Base-by-base conservation (phyloP, 2,797 vertebrate species). In the Acanthurus leucopareius region DNA sequence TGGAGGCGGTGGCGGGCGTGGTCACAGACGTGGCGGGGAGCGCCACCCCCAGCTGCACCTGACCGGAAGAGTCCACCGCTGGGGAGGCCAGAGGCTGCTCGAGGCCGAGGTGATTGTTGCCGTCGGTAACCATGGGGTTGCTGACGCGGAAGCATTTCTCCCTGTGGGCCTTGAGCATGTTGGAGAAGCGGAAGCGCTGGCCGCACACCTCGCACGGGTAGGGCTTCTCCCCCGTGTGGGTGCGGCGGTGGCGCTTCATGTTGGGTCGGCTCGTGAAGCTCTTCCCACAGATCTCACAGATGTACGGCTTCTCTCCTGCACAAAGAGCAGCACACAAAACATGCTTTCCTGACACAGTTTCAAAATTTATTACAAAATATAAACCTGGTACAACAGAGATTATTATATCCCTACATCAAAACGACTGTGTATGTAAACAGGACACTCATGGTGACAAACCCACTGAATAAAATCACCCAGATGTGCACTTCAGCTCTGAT, bases 251-350 rank as follows among this genome's bases (percentile, higher is more conserved):
- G 17, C 98, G 95, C 91, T 99, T 99, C 98, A 99, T 99, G 95
- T 99, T 99, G 86, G 98, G 98, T 25, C 98, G 96, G 88, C 98
- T 99, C 62, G 98, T 99, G 96, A 99, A 99, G 92, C 98, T 99
- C 93, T 99, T 99, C 58, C 98, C 98, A 0, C 97, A 99, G 94
- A 99, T 98, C 94, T 99, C 97, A 3, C 98, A 99, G 93, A 99
- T 99, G 86, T 98, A 99, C 9, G 98, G 98, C 91, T 99, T 99
- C 93, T 99, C 98, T 15, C 98, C 98, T 99, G 87, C 0, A 77
- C 44, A 35, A 4, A 28, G 54, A 42, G 9, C 10, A 3, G 10
- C 40, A 42, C 40, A 42, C 40, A 42, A 40, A 42, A 11, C 40
- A 10, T 5, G 5, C 28, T 32, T 32, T 32, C 28, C 28, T 42